Percentiles rank a stretch among this genome's conserved stretches.
These are phyloP conservation scores for Cuculus canorus DNA, from an alignment of 2,797 vertebrate genomes.

Conservation along the genomic window DNA sequence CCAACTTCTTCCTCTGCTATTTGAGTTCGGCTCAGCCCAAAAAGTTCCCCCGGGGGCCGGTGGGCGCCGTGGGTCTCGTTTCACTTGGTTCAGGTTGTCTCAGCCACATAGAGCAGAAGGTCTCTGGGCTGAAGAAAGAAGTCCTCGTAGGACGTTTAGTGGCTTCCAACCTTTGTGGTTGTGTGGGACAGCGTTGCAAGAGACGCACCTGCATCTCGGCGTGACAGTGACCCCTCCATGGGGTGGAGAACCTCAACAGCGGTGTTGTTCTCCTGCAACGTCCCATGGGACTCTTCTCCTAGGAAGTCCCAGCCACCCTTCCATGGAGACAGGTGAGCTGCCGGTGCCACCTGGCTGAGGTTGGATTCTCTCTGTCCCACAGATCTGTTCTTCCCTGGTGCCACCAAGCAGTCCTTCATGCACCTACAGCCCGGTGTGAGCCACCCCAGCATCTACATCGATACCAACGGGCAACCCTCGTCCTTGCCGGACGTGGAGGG, in stretches of 20 bases:
- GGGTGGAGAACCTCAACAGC: too few relatives aligned
- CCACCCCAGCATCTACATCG: constrained; percentile 67
- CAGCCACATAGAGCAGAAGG: not conserved
- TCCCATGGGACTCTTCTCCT: not conserved
- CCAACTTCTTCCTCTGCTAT: not conserved
- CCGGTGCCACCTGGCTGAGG: not conserved
- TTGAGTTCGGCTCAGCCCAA: too few relatives aligned
- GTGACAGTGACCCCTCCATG: rapidly evolving
- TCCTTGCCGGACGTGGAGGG: constrained; percentile 54
- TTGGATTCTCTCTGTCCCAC: not conserved
- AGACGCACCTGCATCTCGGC: rapidly evolving
- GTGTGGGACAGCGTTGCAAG: rapidly evolving
- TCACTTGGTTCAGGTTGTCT: rapidly evolving
- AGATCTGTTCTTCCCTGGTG: constrained; percentile 62
- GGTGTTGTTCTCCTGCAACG: not conserved
- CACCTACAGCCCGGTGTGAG: constrained; percentile 39
- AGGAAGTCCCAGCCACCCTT: not conserved
- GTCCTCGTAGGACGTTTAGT: rapidly evolving
- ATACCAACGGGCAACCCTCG: constrained; percentile 66
- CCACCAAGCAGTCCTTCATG: constrained; percentile 45
- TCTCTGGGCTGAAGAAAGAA: not conserved
- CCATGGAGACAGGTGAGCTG: rapidly evolving
- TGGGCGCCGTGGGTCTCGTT: rapidly evolving
- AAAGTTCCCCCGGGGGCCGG: not conserved
- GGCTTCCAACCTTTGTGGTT: rapidly evolving